Evolutionary conservation across 2,797 vertebrate species (phyloP).

Genomic region (Tenualosa ilisha): DNA sequence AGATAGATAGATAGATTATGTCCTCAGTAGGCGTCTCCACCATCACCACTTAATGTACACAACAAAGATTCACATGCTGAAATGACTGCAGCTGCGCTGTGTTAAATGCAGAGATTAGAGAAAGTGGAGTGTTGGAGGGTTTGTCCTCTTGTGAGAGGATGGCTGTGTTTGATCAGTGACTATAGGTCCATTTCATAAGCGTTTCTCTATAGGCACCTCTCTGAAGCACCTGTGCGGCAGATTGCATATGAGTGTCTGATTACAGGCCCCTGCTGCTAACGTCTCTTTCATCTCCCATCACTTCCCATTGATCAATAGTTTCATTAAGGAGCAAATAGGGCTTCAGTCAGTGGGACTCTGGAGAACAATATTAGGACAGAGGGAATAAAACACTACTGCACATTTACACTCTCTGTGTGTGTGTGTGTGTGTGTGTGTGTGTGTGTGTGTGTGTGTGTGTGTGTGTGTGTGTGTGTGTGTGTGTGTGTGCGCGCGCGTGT

Average conservation of each 20-base stretch:
- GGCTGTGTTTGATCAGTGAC: background rate
- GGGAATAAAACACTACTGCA: background rate
- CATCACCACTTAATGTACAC: background rate
- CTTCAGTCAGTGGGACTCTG: background rate
- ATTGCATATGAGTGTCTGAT: background rate
- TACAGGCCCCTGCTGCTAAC: background rate
- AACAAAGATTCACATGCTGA: background rate
- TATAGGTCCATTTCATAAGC: background rate
- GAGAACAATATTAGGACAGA: background rate
- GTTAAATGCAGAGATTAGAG: background rate
- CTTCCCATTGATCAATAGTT: background rate
- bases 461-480: background rate
- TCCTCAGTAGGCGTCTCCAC: background rate
- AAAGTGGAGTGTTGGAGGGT: background rate
- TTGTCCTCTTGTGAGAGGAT: background rate
- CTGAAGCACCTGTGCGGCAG: background rate
- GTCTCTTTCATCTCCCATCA: background rate
- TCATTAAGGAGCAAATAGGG: background rate
- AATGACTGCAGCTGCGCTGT: background rate
- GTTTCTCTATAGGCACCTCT: background rate
- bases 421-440: conserved; percentile 3
- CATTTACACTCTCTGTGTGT: background rate
- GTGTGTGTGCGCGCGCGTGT: background rate
- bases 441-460: background rate
- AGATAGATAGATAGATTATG: background rate